phyloP scores from a whole-genome alignment of 2,797 vertebrate species.

The Mormyrops attenuatus region DNA sequence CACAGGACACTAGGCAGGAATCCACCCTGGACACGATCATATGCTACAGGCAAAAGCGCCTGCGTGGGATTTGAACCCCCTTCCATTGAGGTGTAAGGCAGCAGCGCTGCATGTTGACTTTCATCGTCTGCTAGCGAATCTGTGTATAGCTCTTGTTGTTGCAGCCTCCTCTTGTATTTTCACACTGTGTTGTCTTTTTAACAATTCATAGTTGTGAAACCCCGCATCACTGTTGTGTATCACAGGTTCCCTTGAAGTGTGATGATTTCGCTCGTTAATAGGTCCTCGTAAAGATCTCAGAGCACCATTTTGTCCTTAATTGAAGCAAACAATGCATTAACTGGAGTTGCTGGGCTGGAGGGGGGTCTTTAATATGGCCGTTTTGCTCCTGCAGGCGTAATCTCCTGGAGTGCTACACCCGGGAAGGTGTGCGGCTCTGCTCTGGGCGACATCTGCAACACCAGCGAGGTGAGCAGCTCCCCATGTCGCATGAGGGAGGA shows the following conservation, averaged over 20 bases:
- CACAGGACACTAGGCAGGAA: background rate
- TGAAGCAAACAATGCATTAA: background rate
- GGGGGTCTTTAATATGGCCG: background rate
- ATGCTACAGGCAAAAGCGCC: background rate
- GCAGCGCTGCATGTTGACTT: background rate
- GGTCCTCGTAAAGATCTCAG: background rate
- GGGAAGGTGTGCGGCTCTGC: slow-evolving; percentile 85
- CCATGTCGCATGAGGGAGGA: background rate
- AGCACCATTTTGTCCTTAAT: background rate
- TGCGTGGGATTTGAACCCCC: background rate
- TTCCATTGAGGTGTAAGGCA: background rate
- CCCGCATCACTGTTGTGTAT: background rate
- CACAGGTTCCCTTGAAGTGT: background rate
- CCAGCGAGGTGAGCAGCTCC: slow-evolving; percentile 74
- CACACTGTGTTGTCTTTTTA: background rate
- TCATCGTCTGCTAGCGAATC: background rate
- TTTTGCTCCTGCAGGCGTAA: slow-evolving; percentile 69
- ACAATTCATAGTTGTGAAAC: background rate
- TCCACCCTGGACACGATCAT: background rate
- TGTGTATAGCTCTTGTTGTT: background rate
- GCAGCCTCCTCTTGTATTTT: background rate
- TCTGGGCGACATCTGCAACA: slow-evolving; percentile 88
- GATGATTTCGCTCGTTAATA: background rate
- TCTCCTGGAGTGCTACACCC: slow-evolving; percentile 87
- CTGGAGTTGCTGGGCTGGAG: background rate